Conservation (phyloP, 2,113 vertebrate species). For the Coryphaenoides rupestris region DNA sequence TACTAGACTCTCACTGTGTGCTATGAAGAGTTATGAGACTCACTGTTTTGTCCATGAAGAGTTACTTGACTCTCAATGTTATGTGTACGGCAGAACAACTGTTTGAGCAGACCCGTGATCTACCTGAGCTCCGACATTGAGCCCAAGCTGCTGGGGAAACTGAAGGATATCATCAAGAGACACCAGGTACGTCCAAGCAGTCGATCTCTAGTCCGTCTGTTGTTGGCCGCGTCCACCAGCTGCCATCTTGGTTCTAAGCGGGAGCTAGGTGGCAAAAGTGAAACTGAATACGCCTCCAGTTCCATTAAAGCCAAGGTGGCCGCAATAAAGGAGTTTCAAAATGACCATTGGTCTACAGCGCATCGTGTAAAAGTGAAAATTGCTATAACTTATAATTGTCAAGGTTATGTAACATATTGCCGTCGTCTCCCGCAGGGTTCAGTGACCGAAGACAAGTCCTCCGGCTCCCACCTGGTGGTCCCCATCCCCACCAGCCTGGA, state of each 20-base stretch:
- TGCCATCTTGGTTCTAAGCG: no score
- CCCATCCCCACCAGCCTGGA: constrained; percentile 88
- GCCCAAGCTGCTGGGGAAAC: constrained; percentile 87
- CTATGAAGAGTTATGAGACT: neutral
- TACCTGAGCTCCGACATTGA: constrained; percentile 92
- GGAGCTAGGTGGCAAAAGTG: no score
- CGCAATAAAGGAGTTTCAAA: neutral
- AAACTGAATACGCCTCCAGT: no score
- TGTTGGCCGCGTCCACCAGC: no score
- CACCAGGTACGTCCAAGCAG: constrained; percentile 80
- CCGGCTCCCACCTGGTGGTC: constrained; percentile 86
- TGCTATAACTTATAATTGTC: no score
- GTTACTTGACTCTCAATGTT: neutral
- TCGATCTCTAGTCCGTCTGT: no score
- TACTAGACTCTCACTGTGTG: neutral
- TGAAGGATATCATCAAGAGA: constrained; percentile 95
- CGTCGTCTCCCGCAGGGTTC: constrained; percentile 77
- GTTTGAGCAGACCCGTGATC: constrained; percentile 90
- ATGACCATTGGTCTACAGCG: neutral
- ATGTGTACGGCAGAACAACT: constrained; percentile 80
- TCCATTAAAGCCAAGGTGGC: no score
- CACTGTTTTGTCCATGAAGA: no score
- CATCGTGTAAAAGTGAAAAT: neutral
- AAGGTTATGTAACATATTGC: neutral
- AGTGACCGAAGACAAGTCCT: constrained; percentile 88